Evolutionary conservation across 2,888 invertebrate genomes (phyloP), one percentile per base, ranked within the genome.

Genomic region (Drosophila quinaria): DNA sequence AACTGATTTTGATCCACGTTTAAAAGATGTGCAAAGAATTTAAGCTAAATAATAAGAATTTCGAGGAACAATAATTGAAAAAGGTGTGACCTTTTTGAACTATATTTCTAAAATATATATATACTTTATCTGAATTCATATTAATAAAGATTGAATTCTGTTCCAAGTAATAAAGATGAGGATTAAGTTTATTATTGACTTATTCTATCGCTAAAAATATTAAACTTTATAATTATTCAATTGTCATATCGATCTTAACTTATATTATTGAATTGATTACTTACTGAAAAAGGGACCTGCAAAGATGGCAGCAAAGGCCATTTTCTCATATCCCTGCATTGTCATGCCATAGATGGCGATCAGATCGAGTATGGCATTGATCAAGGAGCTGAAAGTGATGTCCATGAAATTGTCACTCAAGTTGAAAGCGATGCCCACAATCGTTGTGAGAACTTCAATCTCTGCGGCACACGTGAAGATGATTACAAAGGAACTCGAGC

Each of bases 221-320:
- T 22, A 22, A 22, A 4, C 22, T 22, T 22, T 22, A 22, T 0
- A 4, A 3, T 22, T 22, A 25, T 25, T 5, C 5, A 25, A 5
- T 25, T 25, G 6, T 25, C 25, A 25, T 25, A 25, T 25, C 25
- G 25, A 6, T 25, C 0, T 8, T 8, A 2, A 8, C 2, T 29
- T 29, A 29, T 8, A 8, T 8, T 25, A 25, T 3, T 5, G 25
- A 6, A 5, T 25, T 11, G 3, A 33, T 11, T 10, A 50, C 75
- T 72, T 58, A 81, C 84, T 72, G 35, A 74, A 76, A 11, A 84
- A 58, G 0, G 79, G 59, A 0, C 71, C 68, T 1, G 83, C 81
- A 13, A 62, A 66, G n/a, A 60, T 60, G 15, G 74, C 78, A 5
- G 80, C 83, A 29, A 68, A 80, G 0, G 74, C 83, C 80, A 81